A percentile compares a stretch with the other conserved stretches of the same genome.
These are phyloP conservation scores for Lonchura striata DNA, from an alignment of 2,113 vertebrate genomes.

Conservation along the genomic window DNA sequence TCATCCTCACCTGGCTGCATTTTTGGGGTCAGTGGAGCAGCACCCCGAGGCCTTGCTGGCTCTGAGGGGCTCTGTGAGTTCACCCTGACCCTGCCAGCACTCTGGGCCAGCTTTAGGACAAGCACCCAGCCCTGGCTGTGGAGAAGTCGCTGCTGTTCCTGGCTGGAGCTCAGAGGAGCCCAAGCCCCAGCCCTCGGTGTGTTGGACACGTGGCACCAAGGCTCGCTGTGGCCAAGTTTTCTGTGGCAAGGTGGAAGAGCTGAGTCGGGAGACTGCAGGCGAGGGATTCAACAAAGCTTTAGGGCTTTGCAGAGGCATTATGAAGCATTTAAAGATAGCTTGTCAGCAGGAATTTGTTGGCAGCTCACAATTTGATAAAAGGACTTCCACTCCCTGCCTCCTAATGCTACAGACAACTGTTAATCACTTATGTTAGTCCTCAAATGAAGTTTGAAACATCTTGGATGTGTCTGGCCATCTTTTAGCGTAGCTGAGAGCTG, in stretches of 20 bases:
- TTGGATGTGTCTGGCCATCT: conserved; percentile 41
- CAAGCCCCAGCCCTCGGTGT: rapidly evolving
- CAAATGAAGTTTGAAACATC: conserved; percentile 58
- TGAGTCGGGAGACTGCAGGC: background rate
- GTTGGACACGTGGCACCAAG: rapidly evolving
- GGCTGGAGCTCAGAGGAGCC: background rate
- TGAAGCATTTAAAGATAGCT: conserved; percentile 40
- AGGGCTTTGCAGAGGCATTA: conserved; percentile 40
- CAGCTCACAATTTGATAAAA: conserved; percentile 57
- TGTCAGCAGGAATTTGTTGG: conserved; percentile 44
- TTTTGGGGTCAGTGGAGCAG: rapidly evolving
- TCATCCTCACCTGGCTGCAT: background rate
- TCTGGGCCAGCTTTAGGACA: background rate
- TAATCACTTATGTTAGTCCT: conserved; percentile 62
- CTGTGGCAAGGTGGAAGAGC: background rate
- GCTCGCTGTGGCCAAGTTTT: background rate
- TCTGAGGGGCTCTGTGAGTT: background rate
- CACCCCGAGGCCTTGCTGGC: background rate
- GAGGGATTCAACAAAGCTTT: background rate
- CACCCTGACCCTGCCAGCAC: rapidly evolving
- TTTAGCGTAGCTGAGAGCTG: background rate
- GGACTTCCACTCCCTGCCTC: conserved; percentile 51
- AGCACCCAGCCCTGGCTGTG: rapidly evolving
- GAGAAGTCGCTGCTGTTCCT: background rate
- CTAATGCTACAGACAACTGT: conserved; percentile 54